Conservation (phyloP, 1,140 invertebrate species). For the Drosophila pruinosa region DNA sequence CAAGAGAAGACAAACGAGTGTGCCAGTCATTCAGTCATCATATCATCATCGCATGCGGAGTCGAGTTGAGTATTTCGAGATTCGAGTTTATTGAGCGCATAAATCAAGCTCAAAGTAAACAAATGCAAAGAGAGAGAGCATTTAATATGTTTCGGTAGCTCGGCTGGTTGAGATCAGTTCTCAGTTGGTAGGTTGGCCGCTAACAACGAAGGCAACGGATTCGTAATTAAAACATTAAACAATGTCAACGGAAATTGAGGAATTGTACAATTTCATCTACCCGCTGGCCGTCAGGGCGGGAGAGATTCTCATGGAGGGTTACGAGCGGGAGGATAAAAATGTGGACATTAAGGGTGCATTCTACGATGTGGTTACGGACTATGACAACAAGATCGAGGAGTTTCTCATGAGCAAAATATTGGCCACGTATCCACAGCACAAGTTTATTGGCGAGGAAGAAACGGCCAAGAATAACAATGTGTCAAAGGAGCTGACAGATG, state of each 20-base stretch:
- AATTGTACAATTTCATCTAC: constrained; percentile 85
- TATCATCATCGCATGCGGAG: background rate
- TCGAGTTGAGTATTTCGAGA: background rate
- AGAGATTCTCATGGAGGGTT: constrained; percentile 83
- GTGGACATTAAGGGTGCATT: constrained; percentile 86
- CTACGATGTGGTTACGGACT: constrained; percentile 93
- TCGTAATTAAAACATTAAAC: constrained; percentile 10
- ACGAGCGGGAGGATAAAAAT: constrained; percentile 82
- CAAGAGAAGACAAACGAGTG: too few relatives aligned
- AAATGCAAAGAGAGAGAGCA: constrained; percentile 10
- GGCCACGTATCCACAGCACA: constrained; percentile 88
- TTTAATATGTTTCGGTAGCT: constrained; percentile 15
- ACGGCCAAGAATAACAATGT: constrained; percentile 85
- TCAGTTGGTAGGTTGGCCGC: constrained; percentile 49
- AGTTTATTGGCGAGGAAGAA: constrained; percentile 94
- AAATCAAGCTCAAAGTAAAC: constrained; percentile 36
- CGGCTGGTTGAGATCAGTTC: background rate
- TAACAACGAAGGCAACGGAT: constrained; percentile 18
- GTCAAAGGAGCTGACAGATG: constrained; percentile 87
- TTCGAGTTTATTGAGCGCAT: constrained; percentile 23
- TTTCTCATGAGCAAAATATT: constrained; percentile 87
- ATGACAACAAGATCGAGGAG: constrained; percentile 91
- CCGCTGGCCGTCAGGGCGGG: constrained; percentile 75
- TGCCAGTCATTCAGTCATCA: constrained; percentile 4
- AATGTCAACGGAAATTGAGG: constrained; percentile 83